These are phyloP conservation scores for Chrysogorgia sp. DNA, from an alignment of 92 coral and sea anemone genomes.

Conservation along the genomic window DNA sequence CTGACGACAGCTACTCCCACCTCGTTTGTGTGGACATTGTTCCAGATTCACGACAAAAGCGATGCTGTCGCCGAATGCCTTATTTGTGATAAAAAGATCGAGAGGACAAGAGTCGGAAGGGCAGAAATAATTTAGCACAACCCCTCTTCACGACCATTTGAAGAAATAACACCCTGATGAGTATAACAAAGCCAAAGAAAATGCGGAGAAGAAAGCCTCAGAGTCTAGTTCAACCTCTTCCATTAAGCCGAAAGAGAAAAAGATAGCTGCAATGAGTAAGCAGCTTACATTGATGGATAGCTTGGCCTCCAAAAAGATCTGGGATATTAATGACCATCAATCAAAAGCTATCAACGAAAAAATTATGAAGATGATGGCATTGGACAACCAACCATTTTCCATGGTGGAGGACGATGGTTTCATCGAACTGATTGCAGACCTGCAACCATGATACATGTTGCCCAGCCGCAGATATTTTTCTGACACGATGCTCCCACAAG, in stretches of 20 bases:
- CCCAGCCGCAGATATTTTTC: slow-evolving; percentile 15
- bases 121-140: background rate
- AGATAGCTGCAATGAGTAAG: too few relatives aligned
- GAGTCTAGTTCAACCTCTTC: background rate
- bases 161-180: background rate
- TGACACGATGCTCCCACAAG: slow-evolving; percentile 5
- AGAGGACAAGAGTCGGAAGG: background rate
- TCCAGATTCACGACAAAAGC: too few relatives aligned
- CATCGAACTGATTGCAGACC: background rate
- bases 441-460: background rate
- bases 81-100: background rate
- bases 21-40: too few relatives aligned
- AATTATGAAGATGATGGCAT: slow-evolving; percentile 9
- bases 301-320: too few relatives aligned
- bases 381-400: slow-evolving; percentile 31
- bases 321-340: too few relatives aligned
- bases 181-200: background rate
- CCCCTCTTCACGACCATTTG: background rate
- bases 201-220: background rate
- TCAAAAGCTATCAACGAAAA: slow-evolving; percentile 7
- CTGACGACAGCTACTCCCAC: too few relatives aligned
- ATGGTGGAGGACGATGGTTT: slow-evolving; percentile 28
- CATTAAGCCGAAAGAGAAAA: too few relatives aligned
- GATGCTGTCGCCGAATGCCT: too few relatives aligned
- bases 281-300: too few relatives aligned